Evolutionary conservation across 2,113 vertebrate genomes (phyloP).

Genomic region (Meriones unguiculatus): DNA sequence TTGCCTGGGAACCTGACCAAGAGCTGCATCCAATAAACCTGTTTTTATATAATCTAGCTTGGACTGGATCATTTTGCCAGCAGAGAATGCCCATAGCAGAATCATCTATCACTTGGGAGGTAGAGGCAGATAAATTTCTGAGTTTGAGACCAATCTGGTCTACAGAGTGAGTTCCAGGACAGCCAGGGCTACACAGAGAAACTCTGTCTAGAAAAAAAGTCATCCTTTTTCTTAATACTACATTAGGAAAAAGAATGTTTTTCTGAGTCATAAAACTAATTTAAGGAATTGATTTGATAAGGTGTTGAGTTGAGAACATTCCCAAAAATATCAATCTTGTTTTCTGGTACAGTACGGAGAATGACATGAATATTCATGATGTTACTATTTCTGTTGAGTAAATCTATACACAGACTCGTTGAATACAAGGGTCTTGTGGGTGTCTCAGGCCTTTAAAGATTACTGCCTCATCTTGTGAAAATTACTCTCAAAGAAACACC

Average conservation of each 20-base stretch:
- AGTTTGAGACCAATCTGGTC: not conserved
- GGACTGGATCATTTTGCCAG: no score
- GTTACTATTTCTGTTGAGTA: not conserved
- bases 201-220: not conserved
- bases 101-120: not conserved
- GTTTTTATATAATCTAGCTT: no score
- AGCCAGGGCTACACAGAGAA: not conserved
- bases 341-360: constrained; percentile 24
- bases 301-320: constrained; percentile 6
- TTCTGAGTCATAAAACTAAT: constrained; percentile 40
- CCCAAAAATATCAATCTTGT: constrained; percentile 30
- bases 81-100: no score
- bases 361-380: constrained; percentile 23
- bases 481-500: not conserved
- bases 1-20: no score
- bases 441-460: not conserved
- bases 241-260: not conserved
- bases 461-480: not conserved
- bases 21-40: no score
- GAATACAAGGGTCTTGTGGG: not conserved
- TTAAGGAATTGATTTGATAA: constrained; percentile 36
- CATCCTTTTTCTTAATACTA: not conserved
- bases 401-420: not conserved
- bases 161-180: not conserved
- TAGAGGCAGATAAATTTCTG: not conserved